A percentile compares a stretch with the other conserved stretches of the same genome.
Evolutionary conservation across 2,888 invertebrate species (phyloP).

Genomic region (Drosophila antonietae): DNA sequence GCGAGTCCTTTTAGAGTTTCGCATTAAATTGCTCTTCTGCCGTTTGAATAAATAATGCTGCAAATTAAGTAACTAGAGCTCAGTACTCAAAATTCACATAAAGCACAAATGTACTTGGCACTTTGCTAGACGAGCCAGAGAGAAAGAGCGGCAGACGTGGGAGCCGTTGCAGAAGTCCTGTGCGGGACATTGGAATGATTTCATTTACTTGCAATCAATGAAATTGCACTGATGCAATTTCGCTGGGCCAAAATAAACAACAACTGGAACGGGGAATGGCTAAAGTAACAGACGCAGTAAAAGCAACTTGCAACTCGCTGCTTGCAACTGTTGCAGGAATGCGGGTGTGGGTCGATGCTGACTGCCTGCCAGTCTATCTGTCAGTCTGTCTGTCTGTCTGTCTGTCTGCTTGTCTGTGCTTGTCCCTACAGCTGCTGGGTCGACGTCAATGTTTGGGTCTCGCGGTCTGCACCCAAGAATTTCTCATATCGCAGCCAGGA

Average conservation of each 20-base stretch:
- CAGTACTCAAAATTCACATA: constrained; percentile 41
- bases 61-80: constrained; percentile 49
- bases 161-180: constrained; percentile 8
- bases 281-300: constrained; percentile 56
- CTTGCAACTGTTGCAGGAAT: constrained; percentile 28
- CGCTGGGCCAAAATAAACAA: constrained; percentile 66
- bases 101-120: constrained; percentile 43
- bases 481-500: constrained; percentile 63
- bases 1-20: background rate
- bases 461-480: constrained; percentile 51
- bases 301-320: constrained; percentile 43
- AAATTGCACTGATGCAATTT: constrained; percentile 80
- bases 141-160: background rate
- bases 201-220: constrained; percentile 81
- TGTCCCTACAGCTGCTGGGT: constrained; percentile 49
- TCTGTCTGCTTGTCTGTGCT: constrained; percentile 63
- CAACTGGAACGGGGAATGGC: constrained; percentile 39
- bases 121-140: constrained; percentile 3
- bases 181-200: constrained; percentile 64
- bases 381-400: constrained; percentile 39
- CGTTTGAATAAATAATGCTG: constrained; percentile 49
- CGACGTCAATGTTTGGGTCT: constrained; percentile 20
- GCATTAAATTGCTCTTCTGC: constrained; percentile 10
- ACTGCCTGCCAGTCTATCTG: background rate
- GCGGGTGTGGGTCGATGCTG: background rate